Percentiles rank a stretch among this genome's conserved stretches.
Evolutionary conservation across 2,113 vertebrate species (phyloP).

Genomic region (Macquaria australasica): DNA sequence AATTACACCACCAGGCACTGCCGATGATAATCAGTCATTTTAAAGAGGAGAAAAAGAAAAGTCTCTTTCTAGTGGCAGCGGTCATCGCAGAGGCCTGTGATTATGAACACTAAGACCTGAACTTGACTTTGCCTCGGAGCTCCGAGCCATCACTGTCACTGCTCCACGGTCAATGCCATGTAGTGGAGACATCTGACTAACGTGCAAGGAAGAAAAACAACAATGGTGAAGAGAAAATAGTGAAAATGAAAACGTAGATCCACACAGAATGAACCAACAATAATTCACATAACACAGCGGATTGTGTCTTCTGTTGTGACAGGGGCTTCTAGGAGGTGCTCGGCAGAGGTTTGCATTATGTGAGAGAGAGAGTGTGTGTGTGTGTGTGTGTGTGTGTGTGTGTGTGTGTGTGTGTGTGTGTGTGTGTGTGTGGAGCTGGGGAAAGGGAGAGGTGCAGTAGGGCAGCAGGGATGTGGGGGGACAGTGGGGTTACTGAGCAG

Average conservation of each 20-base stretch:
- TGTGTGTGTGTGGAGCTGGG: conserved; percentile 27
- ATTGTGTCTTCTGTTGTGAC: conserved; percentile 38
- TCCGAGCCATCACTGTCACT: background rate
- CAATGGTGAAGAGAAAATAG: background rate
- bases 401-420: conserved; percentile 33
- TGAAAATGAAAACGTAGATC: background rate
- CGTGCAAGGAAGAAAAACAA: background rate
- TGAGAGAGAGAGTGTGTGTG: background rate
- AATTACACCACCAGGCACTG: background rate
- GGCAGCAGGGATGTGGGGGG: conserved; percentile 30
- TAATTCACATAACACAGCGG: conserved; percentile 13
- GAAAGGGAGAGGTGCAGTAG: conserved; percentile 32
- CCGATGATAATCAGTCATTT: background rate
- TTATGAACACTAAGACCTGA: conserved; percentile 17
- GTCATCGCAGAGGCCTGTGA: conserved; percentile 11
- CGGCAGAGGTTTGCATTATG: conserved; percentile 67
- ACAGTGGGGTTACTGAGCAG: conserved; percentile 56
- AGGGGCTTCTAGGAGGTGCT: conserved; percentile 56
- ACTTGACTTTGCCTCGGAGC: conserved; percentile 47
- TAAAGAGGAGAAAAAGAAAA: background rate
- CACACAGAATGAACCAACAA: background rate
- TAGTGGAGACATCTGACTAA: background rate
- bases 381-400: conserved; percentile 7
- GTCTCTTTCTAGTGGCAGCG: background rate
- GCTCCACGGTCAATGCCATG: background rate